Conservation (phyloP, 2,888 invertebrate species). For the Ormyrus labotus region DNA sequence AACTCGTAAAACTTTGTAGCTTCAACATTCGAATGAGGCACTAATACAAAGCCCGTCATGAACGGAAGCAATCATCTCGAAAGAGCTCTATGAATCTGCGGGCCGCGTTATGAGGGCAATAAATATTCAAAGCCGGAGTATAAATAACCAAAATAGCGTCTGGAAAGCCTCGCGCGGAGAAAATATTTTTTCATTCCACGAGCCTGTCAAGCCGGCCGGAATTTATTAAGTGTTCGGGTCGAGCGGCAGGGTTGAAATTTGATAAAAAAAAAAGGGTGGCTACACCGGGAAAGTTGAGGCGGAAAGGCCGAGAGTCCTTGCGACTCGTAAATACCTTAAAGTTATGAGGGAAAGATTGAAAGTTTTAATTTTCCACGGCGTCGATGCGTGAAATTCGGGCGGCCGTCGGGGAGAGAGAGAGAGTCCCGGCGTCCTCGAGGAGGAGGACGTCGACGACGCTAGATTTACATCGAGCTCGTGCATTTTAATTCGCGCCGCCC, state of each 20-base stretch:
- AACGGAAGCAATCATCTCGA: too few relatives aligned
- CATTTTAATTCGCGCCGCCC: slow-evolving; percentile 68
- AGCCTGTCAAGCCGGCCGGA: slow-evolving; percentile 5
- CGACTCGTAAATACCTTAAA: slow-evolving; percentile 40
- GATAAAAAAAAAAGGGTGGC: slow-evolving; percentile 11
- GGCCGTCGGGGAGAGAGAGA: neutral
- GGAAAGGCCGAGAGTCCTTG: slow-evolving; percentile 20
- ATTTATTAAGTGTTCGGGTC: slow-evolving; percentile 42
- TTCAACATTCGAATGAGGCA: too few relatives aligned
- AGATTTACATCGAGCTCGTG: slow-evolving; percentile 69
- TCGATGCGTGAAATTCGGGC: slow-evolving; percentile 55
- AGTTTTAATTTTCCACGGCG: slow-evolving; percentile 53
- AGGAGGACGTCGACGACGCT: slow-evolving; percentile 55
- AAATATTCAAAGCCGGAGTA: slow-evolving; percentile 12
- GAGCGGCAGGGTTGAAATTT: slow-evolving; percentile 16
- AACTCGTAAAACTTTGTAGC: too few relatives aligned
- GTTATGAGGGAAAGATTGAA: slow-evolving; percentile 46
- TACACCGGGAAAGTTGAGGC: neutral
- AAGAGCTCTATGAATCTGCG: too few relatives aligned
- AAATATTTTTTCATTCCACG: slow-evolving; percentile 48
- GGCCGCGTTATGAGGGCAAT: slow-evolving; percentile 4
- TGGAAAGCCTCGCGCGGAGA: slow-evolving; percentile 20
- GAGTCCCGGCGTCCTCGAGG: slow-evolving; percentile 9
- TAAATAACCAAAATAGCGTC: slow-evolving; percentile 40
- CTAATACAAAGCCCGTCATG: too few relatives aligned